Evolutionary conservation across 2,113 vertebrate genomes (phyloP).

Genomic region (Phodopus roborovskii): DNA sequence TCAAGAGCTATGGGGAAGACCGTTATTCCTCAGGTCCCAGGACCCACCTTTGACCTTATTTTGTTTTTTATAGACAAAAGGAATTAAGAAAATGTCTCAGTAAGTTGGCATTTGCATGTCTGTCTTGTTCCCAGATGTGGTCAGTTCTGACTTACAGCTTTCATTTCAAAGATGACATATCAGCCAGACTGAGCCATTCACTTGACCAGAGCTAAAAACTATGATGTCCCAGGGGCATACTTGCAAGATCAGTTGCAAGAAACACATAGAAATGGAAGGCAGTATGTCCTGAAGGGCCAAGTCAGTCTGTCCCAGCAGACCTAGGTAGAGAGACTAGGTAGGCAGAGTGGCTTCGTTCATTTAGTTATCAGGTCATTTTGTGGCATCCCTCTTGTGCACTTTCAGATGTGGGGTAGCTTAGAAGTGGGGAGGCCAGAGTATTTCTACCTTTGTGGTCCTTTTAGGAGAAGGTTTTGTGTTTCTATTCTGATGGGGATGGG

Average conservation of each 20-base stretch:
- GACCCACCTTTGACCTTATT: background rate
- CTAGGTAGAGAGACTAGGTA: background rate
- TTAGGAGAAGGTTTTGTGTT: background rate
- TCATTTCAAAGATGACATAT: background rate
- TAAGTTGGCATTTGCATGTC: background rate
- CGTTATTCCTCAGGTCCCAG: background rate
- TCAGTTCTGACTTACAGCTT: constrained; percentile 10
- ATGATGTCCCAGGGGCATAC: background rate
- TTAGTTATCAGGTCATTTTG: background rate
- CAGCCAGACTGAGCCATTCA: background rate
- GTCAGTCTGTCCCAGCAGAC: background rate
- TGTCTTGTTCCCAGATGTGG: background rate
- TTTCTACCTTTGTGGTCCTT: background rate
- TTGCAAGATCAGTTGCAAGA: background rate
- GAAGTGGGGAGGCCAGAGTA: background rate
- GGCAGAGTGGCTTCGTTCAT: background rate
- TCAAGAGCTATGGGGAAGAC: background rate
- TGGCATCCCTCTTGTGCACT: background rate
- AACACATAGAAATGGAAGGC: background rate
- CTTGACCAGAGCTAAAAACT: constrained; percentile 6
- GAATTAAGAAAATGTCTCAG: background rate
- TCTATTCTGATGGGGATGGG: background rate
- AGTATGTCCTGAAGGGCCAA: background rate
- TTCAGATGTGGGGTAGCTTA: background rate
- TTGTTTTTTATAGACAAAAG: background rate